phyloP scores from a whole-genome alignment of 2,888 invertebrate genomes.

The Eumerus sabulonum region DNA sequence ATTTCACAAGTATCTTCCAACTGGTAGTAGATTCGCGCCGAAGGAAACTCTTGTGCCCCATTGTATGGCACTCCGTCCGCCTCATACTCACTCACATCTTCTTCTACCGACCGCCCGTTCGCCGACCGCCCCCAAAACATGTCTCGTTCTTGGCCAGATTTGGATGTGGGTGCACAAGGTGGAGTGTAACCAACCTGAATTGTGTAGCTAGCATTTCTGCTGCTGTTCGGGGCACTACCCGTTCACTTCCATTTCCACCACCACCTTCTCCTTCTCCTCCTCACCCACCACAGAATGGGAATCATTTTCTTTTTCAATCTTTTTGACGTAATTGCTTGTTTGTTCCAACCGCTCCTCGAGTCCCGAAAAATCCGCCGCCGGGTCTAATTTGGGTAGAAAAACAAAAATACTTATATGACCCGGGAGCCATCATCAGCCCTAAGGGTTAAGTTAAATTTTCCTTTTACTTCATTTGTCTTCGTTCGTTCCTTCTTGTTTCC shows the following conservation, averaged over 20 bases:
- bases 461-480: constrained; percentile 64
- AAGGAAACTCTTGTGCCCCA: constrained; percentile 62
- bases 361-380: constrained; percentile 53
- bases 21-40: constrained; percentile 52
- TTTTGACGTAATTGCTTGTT: constrained; percentile 72
- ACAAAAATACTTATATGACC: constrained; percentile 64
- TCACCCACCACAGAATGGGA: constrained; percentile 11
- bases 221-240: constrained; percentile 19
- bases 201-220: constrained; percentile 46
- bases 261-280: background rate
- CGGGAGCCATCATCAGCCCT: constrained; percentile 60
- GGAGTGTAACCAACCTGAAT: constrained; percentile 24
- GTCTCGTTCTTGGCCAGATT: constrained; percentile 38
- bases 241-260: constrained; percentile 26
- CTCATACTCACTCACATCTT: constrained; percentile 1
- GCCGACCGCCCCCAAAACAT: constrained; percentile 25
- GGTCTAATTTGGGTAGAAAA: constrained; percentile 69
- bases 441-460: constrained; percentile 67
- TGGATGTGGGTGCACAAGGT: constrained; percentile 61
- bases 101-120: constrained; percentile 1
- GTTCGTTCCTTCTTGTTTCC: constrained; percentile 36
- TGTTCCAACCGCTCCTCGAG: constrained; percentile 68
- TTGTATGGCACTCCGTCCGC: background rate
- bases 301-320: constrained; percentile 69
- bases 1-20: constrained; percentile 60